phyloP scores from a whole-genome alignment of 1,140 invertebrate species.

The Trypoxylus dichotomus region DNA sequence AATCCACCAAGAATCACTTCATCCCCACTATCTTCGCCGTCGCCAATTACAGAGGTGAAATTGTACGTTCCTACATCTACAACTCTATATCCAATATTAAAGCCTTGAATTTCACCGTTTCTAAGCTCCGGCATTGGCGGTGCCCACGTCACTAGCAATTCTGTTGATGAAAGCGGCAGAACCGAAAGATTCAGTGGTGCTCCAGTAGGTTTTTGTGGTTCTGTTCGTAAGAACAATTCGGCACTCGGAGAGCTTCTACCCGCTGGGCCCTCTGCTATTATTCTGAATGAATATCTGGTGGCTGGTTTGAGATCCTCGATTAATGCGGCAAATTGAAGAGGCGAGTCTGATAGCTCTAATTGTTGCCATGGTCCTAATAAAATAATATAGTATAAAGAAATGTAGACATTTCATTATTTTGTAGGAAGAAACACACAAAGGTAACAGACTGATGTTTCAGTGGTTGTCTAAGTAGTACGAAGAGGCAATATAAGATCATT shows the following conservation, averaged over 20 bases:
- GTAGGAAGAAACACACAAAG: too few species aligned
- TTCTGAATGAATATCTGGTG: conserved; percentile 72
- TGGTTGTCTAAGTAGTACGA: too few species aligned
- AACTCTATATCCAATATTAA: conserved; percentile 56
- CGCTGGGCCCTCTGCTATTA: conserved; percentile 76
- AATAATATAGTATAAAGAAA: too few species aligned
- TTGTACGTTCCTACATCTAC: conserved; percentile 59
- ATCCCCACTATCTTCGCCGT: conserved; percentile 67
- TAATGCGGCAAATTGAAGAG: conserved; percentile 62
- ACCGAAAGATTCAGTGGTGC: conserved; percentile 71
- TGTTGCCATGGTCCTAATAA: conserved; percentile 65
- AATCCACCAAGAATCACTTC: conserved; percentile 68
- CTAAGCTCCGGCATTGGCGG: conserved; percentile 68
- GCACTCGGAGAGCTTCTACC: conserved; percentile 72
- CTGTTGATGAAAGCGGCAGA: conserved; percentile 71
- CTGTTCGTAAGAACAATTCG: conserved; percentile 69
- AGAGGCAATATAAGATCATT: too few species aligned
- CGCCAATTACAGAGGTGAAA: conserved; percentile 69
- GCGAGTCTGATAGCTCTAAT: conserved; percentile 65
- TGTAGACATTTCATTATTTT: background rate
- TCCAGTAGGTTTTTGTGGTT: conserved; percentile 76
- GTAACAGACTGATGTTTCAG: too few species aligned
- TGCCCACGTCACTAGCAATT: conserved; percentile 76
- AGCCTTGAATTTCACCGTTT: conserved; percentile 68
- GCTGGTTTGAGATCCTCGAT: conserved; percentile 76